Evolutionary conservation across 2,113 vertebrate genomes (phyloP).

Genomic region (Reinhardtius hippoglossoides): DNA sequence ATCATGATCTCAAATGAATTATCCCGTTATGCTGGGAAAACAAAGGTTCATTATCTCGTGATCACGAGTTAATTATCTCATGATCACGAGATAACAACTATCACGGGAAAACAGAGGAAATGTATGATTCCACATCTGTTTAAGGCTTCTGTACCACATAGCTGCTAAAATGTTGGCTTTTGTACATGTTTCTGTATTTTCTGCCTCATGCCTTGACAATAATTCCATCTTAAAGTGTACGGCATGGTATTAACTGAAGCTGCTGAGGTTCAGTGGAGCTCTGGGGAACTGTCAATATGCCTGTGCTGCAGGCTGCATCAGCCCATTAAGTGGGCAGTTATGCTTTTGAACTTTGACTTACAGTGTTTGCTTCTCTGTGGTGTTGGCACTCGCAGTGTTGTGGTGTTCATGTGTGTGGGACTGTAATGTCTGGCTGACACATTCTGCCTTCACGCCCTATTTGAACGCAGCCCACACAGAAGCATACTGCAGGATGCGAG

Average conservation of each 20-base stretch:
- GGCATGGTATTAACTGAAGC: background rate
- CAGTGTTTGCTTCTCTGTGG: background rate
- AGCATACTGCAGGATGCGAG: background rate
- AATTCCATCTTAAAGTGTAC: conserved; percentile 10
- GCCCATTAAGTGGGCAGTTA: background rate
- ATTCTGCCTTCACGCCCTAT: conserved; percentile 22
- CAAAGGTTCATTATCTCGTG: too few species aligned
- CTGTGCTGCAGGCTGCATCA: background rate
- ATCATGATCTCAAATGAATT: too few species aligned
- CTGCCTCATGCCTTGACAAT: background rate
- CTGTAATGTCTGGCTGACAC: background rate
- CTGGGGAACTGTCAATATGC: background rate
- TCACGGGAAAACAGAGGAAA: too few species aligned
- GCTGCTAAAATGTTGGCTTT: too few species aligned
- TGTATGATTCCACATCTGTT: too few species aligned
- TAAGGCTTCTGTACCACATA: too few species aligned
- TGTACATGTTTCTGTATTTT: conserved; percentile 16
- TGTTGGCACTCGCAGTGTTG: background rate
- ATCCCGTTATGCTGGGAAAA: too few species aligned
- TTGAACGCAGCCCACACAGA: conserved; percentile 29
- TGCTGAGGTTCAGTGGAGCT: background rate
- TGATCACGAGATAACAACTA: too few species aligned
- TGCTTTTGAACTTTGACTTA: background rate
- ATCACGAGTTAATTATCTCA: too few species aligned
- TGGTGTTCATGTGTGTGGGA: background rate